phyloP scores from a whole-genome alignment of 1,140 invertebrate genomes.

The Sminthurinus signatus region DNA sequence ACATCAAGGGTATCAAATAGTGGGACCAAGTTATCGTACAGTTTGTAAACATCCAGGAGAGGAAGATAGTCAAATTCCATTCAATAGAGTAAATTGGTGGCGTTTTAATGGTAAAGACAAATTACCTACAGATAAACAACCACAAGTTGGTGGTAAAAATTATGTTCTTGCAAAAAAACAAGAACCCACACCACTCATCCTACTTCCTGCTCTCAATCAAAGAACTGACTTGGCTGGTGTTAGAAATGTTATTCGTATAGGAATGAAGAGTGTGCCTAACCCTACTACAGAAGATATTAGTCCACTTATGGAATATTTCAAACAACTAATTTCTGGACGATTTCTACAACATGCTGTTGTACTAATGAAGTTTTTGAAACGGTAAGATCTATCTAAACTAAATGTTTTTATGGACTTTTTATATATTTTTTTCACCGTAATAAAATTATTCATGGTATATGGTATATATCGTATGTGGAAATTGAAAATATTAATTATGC shows the following conservation, averaged over 20 bases:
- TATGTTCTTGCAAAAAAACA: background rate
- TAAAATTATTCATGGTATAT: no score
- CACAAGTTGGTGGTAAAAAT: background rate
- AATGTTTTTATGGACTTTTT: background rate
- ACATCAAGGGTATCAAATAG: no score
- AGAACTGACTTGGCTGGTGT: background rate
- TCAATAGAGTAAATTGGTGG: conserved; percentile 2
- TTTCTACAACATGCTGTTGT: background rate
- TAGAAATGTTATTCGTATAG: background rate
- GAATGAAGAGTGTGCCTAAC: background rate
- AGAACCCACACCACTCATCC: background rate
- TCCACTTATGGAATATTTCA: background rate
- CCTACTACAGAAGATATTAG: background rate
- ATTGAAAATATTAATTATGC: no score
- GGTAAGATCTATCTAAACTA: background rate
- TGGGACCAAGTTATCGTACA: no score
- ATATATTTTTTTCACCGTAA: no score
- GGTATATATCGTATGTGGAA: no score
- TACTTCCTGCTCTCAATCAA: background rate
- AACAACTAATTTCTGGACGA: background rate
- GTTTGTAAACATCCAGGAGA: background rate
- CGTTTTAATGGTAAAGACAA: conserved; percentile 1
- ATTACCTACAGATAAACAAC: background rate
- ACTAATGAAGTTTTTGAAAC: background rate
- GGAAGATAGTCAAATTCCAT: background rate